These are phyloP conservation scores for Drosophila leontia DNA, from an alignment of 1,140 invertebrate genomes.

Conservation along the genomic window DNA sequence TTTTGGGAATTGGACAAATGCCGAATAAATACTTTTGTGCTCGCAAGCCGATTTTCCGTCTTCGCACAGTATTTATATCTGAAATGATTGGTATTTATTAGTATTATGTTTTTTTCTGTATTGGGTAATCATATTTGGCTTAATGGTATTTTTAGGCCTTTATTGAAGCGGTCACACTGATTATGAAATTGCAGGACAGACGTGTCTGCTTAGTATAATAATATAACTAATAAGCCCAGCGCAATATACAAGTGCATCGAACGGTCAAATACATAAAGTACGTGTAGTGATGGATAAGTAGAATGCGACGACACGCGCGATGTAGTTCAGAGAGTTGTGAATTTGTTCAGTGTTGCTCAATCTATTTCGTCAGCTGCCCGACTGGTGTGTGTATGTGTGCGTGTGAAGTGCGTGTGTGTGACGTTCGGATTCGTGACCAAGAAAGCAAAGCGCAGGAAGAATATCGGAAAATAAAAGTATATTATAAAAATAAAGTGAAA, in stretches of 20 bases:
- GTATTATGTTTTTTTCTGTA: neutral
- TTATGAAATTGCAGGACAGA: conserved; percentile 19
- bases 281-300: conserved; percentile 12
- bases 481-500: conserved; percentile 35
- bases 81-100: neutral
- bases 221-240: conserved; percentile 10
- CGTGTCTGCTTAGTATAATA: conserved; percentile 23
- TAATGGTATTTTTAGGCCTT: neutral
- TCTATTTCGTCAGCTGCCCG: conserved; percentile 40
- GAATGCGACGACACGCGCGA: conserved; percentile 15
- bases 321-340: conserved; percentile 15
- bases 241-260: conserved; percentile 5
- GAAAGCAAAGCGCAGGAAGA: conserved; percentile 1
- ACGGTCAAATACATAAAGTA: conserved; percentile 19
- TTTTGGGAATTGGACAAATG: no score
- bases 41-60: no score
- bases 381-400: conserved; percentile 35
- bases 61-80: no score
- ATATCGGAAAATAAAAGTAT: conserved; percentile 5
- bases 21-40: no score
- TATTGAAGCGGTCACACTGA: neutral
- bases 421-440: neutral
- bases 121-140: neutral
- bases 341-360: conserved; percentile 38
- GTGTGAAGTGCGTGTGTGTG: conserved; percentile 14